A percentile compares a stretch with the other conserved stretches of the same genome.
phyloP scores from a whole-genome alignment of 64 coral and sea anemone genomes.

The Stichodactyla helianthus region DNA sequence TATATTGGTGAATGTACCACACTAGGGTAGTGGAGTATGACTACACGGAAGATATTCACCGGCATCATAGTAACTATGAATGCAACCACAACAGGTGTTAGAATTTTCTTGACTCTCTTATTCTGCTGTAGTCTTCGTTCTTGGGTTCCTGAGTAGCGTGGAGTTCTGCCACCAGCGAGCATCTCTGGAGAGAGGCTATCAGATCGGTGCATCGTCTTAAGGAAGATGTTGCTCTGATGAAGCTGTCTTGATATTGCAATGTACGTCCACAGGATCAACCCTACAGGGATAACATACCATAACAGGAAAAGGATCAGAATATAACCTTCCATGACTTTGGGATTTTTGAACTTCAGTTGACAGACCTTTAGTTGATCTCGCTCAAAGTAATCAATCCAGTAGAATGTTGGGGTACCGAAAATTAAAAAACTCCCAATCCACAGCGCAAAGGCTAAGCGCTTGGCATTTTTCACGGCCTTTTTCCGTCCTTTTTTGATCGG shows the following conservation, averaged over 20 bases:
- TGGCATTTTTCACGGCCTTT: neutral
- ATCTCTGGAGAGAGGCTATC: neutral
- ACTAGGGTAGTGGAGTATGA: constrained; percentile 10
- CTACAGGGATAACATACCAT: constrained; percentile 35
- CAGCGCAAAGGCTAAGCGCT: constrained; percentile 9
- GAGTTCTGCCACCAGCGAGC: neutral
- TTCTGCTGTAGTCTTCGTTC: constrained; percentile 48
- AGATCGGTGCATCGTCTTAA: constrained; percentile 8
- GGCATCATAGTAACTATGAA: constrained; percentile 58
- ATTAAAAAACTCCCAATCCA: constrained; percentile 36
- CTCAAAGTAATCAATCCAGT: constrained; percentile 20
- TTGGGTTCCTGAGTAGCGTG: neutral
- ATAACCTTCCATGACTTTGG: neutral
- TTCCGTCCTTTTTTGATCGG: neutral
- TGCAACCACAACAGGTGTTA: constrained; percentile 46
- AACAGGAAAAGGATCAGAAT: constrained; percentile 12
- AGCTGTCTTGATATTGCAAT: constrained; percentile 36
- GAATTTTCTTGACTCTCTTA: constrained; percentile 56
- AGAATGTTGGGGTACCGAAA: constrained; percentile 37
- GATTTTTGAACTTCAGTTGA: neutral
- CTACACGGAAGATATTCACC: constrained; percentile 48
- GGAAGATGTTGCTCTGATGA: constrained; percentile 29
- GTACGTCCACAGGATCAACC: constrained; percentile 46
- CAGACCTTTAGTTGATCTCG: neutral
- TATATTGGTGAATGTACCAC: constrained; percentile 10